phyloP scores from a whole-genome alignment of 2,113 vertebrate genomes.

The Octodon degus region DNA sequence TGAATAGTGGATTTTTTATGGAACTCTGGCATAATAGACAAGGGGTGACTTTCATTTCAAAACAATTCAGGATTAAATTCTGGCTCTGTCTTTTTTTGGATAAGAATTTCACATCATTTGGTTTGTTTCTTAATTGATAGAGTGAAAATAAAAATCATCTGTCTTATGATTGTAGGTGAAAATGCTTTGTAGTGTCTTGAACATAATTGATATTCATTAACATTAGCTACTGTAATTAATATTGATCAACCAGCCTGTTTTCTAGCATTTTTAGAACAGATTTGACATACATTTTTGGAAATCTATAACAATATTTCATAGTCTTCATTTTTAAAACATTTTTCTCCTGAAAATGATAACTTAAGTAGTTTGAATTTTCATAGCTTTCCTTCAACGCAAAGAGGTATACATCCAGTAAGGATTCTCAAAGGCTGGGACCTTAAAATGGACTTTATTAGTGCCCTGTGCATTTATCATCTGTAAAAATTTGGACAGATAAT shows the following conservation, averaged over 20 bases:
- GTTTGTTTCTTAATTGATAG: constrained; percentile 52
- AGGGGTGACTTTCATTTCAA: constrained; percentile 43
- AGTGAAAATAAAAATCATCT: constrained; percentile 66
- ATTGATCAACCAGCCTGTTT: constrained; percentile 70
- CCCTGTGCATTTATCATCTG: neutral
- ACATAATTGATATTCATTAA: constrained; percentile 75
- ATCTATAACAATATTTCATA: constrained; percentile 28
- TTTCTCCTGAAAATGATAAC: constrained; percentile 39
- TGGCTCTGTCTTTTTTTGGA: neutral
- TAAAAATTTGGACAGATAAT: neutral
- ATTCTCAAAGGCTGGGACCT: neutral
- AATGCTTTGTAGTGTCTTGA: constrained; percentile 56
- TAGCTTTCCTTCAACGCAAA: constrained; percentile 26
- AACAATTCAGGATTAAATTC: constrained; percentile 57
- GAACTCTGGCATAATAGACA: neutral
- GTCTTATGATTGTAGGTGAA: neutral
- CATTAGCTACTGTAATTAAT: constrained; percentile 73
- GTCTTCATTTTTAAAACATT: constrained; percentile 54
- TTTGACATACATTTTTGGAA: constrained; percentile 43
- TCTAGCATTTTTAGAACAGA: constrained; percentile 64
- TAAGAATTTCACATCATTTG: constrained; percentile 9
- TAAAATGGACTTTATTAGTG: neutral
- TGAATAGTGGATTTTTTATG: constrained; percentile 53
- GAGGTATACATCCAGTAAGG: neutral
- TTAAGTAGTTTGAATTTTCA: constrained; percentile 7